Evolutionary conservation across 2,797 vertebrate species (phyloP), one percentile per base, ranked within the genome.

Genomic region (Lophotriccus pileatus): DNA sequence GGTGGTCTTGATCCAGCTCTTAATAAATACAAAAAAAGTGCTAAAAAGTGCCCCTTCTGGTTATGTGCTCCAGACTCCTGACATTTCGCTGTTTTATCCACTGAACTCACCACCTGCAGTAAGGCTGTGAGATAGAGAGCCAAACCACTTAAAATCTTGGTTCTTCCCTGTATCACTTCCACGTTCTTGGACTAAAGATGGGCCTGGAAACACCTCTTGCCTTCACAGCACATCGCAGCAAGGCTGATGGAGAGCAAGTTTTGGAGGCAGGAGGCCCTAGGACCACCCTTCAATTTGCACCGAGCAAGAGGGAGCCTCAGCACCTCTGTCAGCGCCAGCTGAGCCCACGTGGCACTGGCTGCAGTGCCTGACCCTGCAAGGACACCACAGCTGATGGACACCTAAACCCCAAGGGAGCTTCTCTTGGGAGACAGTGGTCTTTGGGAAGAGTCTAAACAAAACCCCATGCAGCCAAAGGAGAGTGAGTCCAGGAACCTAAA

Each of bases 311-410:
- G 55, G 53, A 89, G 49, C 43, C 82, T 24, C n/a, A 39, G 49
- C 58, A 56, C 1, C 67, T 60, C 60, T 10, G 2, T 9, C 60
- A 34, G 56, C 3, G 37, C 30, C 78, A 67, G 58, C 18, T 14
- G 66, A 80, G 39, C 36, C 23, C 7, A 1, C 7, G 2, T 2
- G 2, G n/a, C 14, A 28, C 23, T 0, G 3, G 19, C 44, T 81
- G 60, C 50, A 0, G 1, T 6, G 7, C 17, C 59, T 60, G 55
- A 22, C 39, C n/a, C 37, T 3, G 4, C 72, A 76, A 23, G 63
- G 64, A 80, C 77, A 47, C 47, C 21, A 1, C 0, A 10, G 39
- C 44, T 46, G 22, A 30, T 30, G 66, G 34, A 22, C 14, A 14
- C 39, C 14, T 9, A 3, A 7, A 36, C 36, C 62, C n/a, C 30